Evolutionary conservation across 2,888 invertebrate species (phyloP).

Genomic region (Trileptium ribeirensis): DNA sequence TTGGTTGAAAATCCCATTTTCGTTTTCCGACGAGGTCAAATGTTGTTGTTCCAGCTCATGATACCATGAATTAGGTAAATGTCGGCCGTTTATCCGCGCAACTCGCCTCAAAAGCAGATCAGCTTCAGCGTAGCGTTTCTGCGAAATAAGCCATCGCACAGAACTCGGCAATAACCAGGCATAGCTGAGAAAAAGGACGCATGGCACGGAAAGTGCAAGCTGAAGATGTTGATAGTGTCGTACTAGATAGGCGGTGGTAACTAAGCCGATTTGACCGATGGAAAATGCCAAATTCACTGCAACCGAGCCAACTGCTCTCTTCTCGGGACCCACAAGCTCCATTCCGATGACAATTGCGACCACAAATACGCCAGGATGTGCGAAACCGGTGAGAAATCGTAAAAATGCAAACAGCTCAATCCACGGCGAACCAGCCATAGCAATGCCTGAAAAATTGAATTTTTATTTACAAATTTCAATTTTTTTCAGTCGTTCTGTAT

Average conservation of each 20-base stretch:
- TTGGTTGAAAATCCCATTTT: neutral
- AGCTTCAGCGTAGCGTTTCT: constrained; percentile 41
- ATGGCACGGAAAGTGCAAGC: constrained; percentile 39
- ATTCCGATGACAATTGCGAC: constrained; percentile 63
- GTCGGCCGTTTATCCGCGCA: constrained; percentile 43
- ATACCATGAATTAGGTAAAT: constrained; percentile 33
- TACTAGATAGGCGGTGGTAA: constrained; percentile 43
- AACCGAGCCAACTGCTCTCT: constrained; percentile 51
- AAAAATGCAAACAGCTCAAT: constrained; percentile 64
- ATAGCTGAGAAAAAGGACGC: constrained; percentile 36
- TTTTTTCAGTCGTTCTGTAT: too few relatives aligned
- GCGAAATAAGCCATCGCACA: constrained; percentile 46
- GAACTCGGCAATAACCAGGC: constrained; percentile 42
- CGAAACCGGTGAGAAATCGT: constrained; percentile 66
- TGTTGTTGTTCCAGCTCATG: constrained; percentile 2
- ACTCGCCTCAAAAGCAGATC: constrained; percentile 42
- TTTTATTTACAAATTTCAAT: too few relatives aligned
- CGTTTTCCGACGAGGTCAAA: neutral
- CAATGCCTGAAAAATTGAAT: constrained; percentile 64
- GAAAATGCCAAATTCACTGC: constrained; percentile 52
- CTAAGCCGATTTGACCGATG: constrained; percentile 46
- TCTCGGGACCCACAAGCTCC: constrained; percentile 54
- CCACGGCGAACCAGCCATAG: constrained; percentile 65
- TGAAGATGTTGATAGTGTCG: constrained; percentile 44
- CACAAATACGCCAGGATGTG: constrained; percentile 75